Conservation (phyloP, 2,113 vertebrate species). For the Halcyon malimbica region DNA sequence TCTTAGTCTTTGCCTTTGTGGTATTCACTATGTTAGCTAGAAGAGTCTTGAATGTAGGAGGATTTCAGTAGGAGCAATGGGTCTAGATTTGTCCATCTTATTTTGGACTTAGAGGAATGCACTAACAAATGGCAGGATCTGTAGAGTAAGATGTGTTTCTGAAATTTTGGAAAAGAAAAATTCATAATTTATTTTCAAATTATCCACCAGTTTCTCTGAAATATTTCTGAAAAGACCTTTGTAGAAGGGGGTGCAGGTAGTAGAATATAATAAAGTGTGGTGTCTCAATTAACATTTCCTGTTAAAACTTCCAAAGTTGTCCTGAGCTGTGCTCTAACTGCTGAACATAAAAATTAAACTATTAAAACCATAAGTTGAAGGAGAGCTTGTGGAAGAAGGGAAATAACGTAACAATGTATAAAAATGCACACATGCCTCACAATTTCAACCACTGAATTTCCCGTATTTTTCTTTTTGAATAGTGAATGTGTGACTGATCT, state of each 20-base stretch:
- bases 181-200: background rate
- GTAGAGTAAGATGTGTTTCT: background rate
- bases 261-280: background rate
- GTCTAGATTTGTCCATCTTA: background rate
- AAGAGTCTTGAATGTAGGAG: background rate
- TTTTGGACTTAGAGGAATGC: background rate
- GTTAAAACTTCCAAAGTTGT: background rate
- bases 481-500: background rate
- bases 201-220: background rate
- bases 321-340: background rate
- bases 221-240: background rate
- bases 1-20: background rate
- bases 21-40: background rate
- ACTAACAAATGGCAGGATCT: background rate
- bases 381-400: background rate
- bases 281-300: slow-evolving; percentile 20
- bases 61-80: background rate
- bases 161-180: background rate
- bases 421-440: slow-evolving; percentile 3
- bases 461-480: slow-evolving; percentile 18
- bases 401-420: background rate
- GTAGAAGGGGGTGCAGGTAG: background rate
- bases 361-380: background rate
- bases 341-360: background rate
- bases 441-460: slow-evolving; percentile 1